A percentile compares a stretch with the other conserved stretches of the same genome.
These are phyloP conservation scores for Somateria mollissima DNA, from an alignment of 2,797 vertebrate species.

Conservation along the genomic window DNA sequence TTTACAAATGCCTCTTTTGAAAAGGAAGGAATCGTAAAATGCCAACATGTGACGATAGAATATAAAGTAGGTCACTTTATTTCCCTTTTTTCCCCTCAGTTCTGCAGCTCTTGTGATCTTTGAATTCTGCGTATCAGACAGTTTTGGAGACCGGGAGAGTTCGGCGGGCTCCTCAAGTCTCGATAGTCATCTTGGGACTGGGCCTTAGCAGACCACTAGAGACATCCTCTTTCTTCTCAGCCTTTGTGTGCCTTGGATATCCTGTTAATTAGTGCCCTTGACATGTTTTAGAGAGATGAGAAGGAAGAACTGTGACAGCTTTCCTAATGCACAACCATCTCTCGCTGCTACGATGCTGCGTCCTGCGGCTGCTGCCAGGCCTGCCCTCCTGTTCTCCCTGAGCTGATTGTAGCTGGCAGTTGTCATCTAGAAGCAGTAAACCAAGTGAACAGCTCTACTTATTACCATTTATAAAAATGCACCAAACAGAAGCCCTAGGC, in stretches of 20 bases:
- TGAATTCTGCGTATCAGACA: not conserved
- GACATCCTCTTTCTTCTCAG: not conserved
- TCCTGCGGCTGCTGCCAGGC: constrained; percentile 30
- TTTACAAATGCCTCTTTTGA: not conserved
- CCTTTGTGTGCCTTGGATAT: not conserved
- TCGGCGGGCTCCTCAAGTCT: not conserved
- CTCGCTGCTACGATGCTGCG: not conserved
- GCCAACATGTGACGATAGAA: not conserved
- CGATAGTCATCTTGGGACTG: not conserved
- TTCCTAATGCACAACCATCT: not conserved
- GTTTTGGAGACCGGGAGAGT: not conserved
- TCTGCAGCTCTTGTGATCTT: constrained; percentile 28
- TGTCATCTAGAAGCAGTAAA: constrained; percentile 34
- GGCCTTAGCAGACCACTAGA: not conserved
- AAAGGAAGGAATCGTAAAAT: too few species aligned
- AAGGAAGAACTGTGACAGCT: not conserved
- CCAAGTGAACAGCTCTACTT: constrained; percentile 43
- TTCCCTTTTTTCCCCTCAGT: not conserved
- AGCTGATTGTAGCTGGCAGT: constrained; percentile 47
- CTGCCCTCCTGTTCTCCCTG: not conserved
- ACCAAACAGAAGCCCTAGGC: constrained; percentile 35
- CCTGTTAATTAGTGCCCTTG: not conserved
- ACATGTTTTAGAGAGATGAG: not conserved
- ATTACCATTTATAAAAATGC: constrained; percentile 26
- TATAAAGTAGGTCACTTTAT: constrained; percentile 58